These are phyloP conservation scores for Eulemur mongoz DNA, from an alignment of 2,797 vertebrate genomes.

Conservation along the genomic window DNA sequence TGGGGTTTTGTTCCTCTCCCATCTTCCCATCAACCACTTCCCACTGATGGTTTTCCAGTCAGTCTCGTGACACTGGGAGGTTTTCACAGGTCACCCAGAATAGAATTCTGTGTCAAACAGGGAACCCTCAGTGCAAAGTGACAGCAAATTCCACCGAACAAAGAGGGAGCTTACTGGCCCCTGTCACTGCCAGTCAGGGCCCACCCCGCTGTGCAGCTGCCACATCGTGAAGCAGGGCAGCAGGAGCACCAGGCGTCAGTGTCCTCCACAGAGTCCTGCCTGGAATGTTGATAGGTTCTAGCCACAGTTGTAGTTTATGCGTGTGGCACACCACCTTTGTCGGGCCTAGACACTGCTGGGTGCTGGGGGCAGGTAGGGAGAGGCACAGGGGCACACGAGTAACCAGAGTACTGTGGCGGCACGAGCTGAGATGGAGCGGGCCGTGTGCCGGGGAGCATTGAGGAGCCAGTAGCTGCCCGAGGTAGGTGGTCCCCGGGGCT, in stretches of 20 bases:
- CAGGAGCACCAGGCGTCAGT: background rate
- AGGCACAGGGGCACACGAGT: background rate
- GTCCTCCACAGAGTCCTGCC: background rate
- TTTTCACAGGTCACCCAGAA: background rate
- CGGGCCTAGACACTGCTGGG: background rate
- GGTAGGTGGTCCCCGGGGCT: background rate
- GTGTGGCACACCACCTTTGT: rapidly evolving
- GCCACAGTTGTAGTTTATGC: background rate
- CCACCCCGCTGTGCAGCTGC: rapidly evolving
- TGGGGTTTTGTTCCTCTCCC: background rate
- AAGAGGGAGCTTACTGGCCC: background rate
- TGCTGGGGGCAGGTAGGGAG: background rate
- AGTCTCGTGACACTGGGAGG: background rate
- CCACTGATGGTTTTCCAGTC: background rate
- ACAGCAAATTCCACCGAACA: background rate
- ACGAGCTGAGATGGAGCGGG: background rate
- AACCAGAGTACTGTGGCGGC: rapidly evolving
- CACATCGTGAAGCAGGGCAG: background rate
- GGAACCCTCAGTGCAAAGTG: background rate
- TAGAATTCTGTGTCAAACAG: background rate
- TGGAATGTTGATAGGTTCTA: background rate
- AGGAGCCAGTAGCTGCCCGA: background rate
- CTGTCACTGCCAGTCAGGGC: background rate
- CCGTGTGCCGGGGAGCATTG: rapidly evolving
- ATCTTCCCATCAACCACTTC: background rate